Base-by-base conservation (phyloP, 1,140 invertebrate species). In the Caligus rogercresseyi region DNA sequence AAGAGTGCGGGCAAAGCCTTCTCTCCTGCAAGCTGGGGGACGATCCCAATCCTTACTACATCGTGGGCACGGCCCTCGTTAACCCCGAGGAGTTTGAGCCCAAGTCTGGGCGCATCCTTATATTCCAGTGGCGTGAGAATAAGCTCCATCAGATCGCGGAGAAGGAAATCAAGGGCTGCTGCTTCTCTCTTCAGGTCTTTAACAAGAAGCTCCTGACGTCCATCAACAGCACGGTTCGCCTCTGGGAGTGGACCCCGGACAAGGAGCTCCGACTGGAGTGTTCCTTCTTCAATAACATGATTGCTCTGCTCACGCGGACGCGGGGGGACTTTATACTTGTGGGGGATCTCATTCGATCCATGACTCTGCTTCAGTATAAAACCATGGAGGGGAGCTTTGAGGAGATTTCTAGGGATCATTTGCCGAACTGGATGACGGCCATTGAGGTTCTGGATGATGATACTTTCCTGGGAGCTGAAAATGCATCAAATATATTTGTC, bases 391-490 rank as follows among this genome's bases (percentile, higher is more conserved):
- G 89, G 26, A 91, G 85, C 69, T 96, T 98, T 73, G 93, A 97
- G 72, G 93, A 97, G 76, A 96, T 96, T 67, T 87, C 92, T 0
- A 76, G 90, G 54, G 93, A 98, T 77, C 93, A 89, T 71, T 89
- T 89, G 70, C 89, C 94, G 0, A 95, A 96, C 72, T 98, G 94
- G 94, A 95, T 95, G 85, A 92, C 90, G 18, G 84, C 91, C 1
- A 79, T 98, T 20, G 94, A 98, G 76, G 97, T 98, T 67, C 75
- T 98, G 1, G 95, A 98, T 71, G 93, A 97, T 72, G 94, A 98
- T 72, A 91, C 89, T 13, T 63, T 55, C 51, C 26, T 60, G n/a
- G 57, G 57, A 3, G 87, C 91, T 1, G 94, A 98, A 74, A 96
- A 94, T 72, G 85, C 84, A 65, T 89, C 83, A 65, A 98, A 98